Evolutionary conservation across 2,797 vertebrate genomes (phyloP).

Genomic region (Gambelia wislizenii): DNA sequence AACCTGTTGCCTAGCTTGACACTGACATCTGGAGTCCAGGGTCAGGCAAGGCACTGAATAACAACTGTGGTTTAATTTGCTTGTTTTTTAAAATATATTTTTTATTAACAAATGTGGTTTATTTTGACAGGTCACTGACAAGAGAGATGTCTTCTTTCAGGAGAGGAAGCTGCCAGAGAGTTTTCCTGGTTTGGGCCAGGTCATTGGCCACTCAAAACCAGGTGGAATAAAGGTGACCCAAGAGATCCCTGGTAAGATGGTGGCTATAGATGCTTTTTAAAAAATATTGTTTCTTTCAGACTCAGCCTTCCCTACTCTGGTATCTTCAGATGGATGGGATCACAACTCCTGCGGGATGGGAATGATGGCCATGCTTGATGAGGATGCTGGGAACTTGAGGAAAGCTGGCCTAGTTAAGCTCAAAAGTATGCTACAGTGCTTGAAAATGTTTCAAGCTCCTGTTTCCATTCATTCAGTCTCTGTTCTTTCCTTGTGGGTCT

Average conservation of each 20-base stretch:
- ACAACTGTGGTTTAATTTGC: too few species aligned
- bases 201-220: constrained; percentile 63
- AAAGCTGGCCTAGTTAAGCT: not conserved
- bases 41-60: not conserved
- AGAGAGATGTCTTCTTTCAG: constrained; percentile 82
- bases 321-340: not conserved
- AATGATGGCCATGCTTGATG: not conserved
- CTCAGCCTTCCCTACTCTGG: not conserved
- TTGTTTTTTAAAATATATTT: too few species aligned
- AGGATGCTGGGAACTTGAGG: not conserved
- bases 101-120: too few species aligned
- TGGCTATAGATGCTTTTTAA: not conserved
- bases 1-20: not conserved
- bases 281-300: not conserved
- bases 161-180: constrained; percentile 65
- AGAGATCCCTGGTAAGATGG: constrained; percentile 68
- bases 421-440: not conserved
- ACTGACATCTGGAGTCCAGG: constrained; percentile 6
- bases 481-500: constrained; percentile 27
- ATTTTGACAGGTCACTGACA: constrained; percentile 86
- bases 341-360: not conserved
- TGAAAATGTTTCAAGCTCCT: not conserved
- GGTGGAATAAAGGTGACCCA: constrained; percentile 48
- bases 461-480: not conserved
- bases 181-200: constrained; percentile 86